phyloP scores from a whole-genome alignment of 2,888 invertebrate genomes.

The Idaea straminata region DNA sequence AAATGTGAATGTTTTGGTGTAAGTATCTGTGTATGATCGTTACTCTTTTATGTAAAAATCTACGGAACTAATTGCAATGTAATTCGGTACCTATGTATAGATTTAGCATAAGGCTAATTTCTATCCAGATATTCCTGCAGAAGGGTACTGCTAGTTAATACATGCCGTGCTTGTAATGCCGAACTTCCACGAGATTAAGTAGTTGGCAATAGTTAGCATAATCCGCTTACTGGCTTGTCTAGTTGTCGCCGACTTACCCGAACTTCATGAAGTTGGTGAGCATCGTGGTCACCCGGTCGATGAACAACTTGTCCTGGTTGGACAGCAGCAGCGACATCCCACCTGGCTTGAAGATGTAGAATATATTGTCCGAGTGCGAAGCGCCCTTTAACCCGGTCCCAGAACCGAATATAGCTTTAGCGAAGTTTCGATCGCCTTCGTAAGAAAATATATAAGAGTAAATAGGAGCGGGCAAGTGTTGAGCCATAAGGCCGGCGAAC shows the following conservation, averaged over 20 bases:
- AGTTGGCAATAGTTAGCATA: slow-evolving; percentile 20
- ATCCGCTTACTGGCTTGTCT: slow-evolving; percentile 23
- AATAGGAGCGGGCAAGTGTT: slow-evolving; percentile 50
- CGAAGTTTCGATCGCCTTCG: slow-evolving; percentile 60
- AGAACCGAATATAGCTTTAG: slow-evolving; percentile 45
- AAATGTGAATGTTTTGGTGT: too few species aligned
- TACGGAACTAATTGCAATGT: too few species aligned
- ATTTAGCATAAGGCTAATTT: too few species aligned
- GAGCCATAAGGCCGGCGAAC: slow-evolving; percentile 50
- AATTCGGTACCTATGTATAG: too few species aligned
- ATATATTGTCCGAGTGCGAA: slow-evolving; percentile 65
- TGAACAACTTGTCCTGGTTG: slow-evolving; percentile 45
- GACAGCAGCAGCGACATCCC: slow-evolving; percentile 47
- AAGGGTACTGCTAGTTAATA: not conserved
- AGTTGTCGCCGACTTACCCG: slow-evolving; percentile 40
- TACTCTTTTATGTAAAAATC: too few species aligned
- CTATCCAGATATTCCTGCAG: too few species aligned
- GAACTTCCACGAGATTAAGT: slow-evolving; percentile 22
- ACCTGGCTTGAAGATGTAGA: slow-evolving; percentile 66
- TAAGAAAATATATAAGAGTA: slow-evolving; percentile 65
- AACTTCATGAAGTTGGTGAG: slow-evolving; percentile 67
- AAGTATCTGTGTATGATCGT: too few species aligned
- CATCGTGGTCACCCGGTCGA: slow-evolving; percentile 59
- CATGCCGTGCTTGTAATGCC: slow-evolving; percentile 8
- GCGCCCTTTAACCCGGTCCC: slow-evolving; percentile 41